A percentile compares a stretch with the other conserved stretches of the same genome.
Conservation (phyloP, 2,888 invertebrate species). For the Mythimna lalbum region DNA sequence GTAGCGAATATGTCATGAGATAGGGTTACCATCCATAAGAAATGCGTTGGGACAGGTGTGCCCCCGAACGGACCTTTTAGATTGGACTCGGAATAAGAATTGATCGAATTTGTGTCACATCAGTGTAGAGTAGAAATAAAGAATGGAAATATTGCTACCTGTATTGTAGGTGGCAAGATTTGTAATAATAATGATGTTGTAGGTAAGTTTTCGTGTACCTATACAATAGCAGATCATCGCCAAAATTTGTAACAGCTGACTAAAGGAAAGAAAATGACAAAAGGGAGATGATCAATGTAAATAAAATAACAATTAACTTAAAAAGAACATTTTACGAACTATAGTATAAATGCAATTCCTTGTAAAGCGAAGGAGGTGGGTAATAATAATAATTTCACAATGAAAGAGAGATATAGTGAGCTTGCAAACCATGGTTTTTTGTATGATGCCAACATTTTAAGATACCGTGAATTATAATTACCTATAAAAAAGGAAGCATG, state of each 20-base stretch:
- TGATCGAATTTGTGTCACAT: slow-evolving; percentile 61
- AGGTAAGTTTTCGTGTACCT: neutral
- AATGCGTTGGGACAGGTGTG: slow-evolving; percentile 63
- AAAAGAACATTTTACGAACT: too few species aligned
- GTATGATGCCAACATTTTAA: neutral
- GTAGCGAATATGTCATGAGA: slow-evolving; percentile 65
- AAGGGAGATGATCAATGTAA: too few species aligned
- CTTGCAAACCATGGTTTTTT: neutral
- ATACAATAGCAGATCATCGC: neutral
- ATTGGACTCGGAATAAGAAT: slow-evolving; percentile 58
- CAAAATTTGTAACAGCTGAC: neutral
- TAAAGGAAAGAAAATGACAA: neutral
- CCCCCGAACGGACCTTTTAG: slow-evolving; percentile 55
- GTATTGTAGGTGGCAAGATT: slow-evolving; percentile 1
- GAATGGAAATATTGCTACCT: slow-evolving; percentile 25
- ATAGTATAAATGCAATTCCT: too few species aligned
- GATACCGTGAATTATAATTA: neutral
- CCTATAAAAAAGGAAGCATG: too few species aligned
- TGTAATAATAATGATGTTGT: slow-evolving; percentile 1
- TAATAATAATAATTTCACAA: too few species aligned
- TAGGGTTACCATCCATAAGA: slow-evolving; percentile 61
- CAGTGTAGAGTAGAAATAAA: slow-evolving; percentile 40
- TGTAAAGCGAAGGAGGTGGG: too few species aligned
- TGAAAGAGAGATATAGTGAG: neutral
- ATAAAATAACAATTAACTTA: too few species aligned